Evolutionary conservation across 1,140 invertebrate species (phyloP).

Genomic region (Drosophila guanche): DNA sequence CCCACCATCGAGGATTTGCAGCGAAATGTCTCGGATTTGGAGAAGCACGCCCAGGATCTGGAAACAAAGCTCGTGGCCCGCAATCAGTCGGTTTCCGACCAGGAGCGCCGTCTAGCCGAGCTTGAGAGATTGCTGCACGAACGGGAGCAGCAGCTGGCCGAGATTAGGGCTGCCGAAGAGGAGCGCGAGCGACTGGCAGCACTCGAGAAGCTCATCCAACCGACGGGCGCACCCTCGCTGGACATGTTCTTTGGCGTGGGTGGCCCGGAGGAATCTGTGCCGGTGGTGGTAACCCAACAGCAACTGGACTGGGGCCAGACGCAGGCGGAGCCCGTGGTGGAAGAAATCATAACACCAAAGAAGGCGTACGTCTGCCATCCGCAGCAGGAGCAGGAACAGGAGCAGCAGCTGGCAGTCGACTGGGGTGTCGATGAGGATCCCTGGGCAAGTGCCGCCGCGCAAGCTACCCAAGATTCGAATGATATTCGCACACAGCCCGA

Average conservation of each 20-base stretch:
- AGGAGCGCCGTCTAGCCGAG: constrained; percentile 54
- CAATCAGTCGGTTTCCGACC: constrained; percentile 35
- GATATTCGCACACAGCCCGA: not conserved
- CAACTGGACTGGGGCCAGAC: constrained; percentile 41
- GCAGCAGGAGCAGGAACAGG: constrained; percentile 19
- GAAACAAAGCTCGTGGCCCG: constrained; percentile 59
- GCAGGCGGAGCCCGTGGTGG: constrained; percentile 75
- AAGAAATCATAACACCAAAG: constrained; percentile 84
- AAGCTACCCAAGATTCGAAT: too few species aligned
- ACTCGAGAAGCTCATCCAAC: constrained; percentile 51
- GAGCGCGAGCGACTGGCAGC: constrained; percentile 50
- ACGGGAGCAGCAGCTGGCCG: constrained; percentile 39
- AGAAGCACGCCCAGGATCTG: constrained; percentile 77
- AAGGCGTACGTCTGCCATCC: constrained; percentile 85
- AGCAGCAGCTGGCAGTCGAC: constrained; percentile 79
- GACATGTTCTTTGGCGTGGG: constrained; percentile 74
- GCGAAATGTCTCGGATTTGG: constrained; percentile 78
- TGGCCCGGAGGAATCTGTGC: constrained; percentile 15
- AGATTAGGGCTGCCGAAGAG: constrained; percentile 30
- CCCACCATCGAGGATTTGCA: constrained; percentile 80
- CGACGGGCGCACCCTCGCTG: constrained; percentile 45
- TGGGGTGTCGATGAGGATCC: constrained; percentile 85
- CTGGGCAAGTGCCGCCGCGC: constrained; percentile 44
- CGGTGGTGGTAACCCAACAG: constrained; percentile 12
- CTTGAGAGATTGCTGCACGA: constrained; percentile 16